Conservation (phyloP, 2,888 invertebrate species). For the Dynastes tityus region DNA sequence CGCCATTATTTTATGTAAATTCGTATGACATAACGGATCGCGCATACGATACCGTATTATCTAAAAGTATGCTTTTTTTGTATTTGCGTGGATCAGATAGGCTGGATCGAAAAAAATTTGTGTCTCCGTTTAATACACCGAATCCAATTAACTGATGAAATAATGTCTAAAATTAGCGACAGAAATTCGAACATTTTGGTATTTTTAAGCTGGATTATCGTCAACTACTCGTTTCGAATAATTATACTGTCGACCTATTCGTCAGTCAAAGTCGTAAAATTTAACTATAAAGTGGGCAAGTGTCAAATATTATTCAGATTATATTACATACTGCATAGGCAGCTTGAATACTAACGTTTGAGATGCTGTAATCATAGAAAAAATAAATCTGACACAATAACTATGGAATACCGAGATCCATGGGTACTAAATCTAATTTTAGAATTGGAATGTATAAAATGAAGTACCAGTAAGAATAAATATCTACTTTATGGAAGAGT, state of each 20-base stretch:
- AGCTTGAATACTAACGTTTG: neutral
- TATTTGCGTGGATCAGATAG: neutral
- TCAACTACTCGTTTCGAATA: constrained; percentile 10
- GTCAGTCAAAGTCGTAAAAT: constrained; percentile 30
- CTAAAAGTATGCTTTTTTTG: neutral
- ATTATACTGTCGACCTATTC: constrained; percentile 3
- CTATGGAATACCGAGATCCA: too few relatives aligned
- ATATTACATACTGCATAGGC: neutral
- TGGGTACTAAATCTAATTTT: too few relatives aligned
- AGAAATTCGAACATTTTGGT: constrained; percentile 5
- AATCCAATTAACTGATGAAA: constrained; percentile 22
- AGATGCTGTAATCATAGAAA: constrained; percentile 9
- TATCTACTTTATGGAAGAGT: too few relatives aligned
- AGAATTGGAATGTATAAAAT: too few relatives aligned
- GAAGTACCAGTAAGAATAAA: too few relatives aligned
- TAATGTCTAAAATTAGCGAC: constrained; percentile 13
- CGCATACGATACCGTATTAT: neutral
- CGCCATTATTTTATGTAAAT: constrained; percentile 36
- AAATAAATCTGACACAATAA: constrained; percentile 19
- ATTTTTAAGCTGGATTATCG: constrained; percentile 1
- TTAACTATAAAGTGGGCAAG: constrained; percentile 10
- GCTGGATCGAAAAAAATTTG: too few relatives aligned
- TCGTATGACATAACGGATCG: constrained; percentile 18
- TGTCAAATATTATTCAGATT: neutral
- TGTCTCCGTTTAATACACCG: neutral